Conservation (phyloP, 2,113 vertebrate species). For the Atherinomorus stipes region DNA sequence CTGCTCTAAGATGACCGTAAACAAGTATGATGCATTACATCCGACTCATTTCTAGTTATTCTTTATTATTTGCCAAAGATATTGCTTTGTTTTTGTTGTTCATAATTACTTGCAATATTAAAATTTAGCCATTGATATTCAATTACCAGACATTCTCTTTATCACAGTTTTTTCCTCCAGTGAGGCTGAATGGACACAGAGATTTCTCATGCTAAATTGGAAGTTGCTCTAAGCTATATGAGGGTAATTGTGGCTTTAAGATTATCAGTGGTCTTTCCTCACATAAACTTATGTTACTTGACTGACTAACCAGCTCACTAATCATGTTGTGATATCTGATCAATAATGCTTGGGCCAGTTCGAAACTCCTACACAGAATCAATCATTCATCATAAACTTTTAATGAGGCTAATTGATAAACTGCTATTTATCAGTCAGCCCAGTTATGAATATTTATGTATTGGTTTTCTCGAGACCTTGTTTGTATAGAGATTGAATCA, state of each 20-base stretch:
- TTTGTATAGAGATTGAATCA: slow-evolving; percentile 1
- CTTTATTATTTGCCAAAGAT: background rate
- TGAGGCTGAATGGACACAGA: background rate
- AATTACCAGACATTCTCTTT: background rate
- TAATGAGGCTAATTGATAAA: slow-evolving; percentile 32
- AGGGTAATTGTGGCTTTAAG: background rate
- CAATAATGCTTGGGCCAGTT: slow-evolving; percentile 46
- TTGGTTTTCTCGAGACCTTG: background rate
- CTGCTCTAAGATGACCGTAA: background rate
- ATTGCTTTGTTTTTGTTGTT: background rate
- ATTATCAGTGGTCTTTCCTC: slow-evolving; percentile 13
- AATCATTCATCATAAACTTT: slow-evolving; percentile 57
- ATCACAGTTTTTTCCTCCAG: background rate
- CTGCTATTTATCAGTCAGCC: slow-evolving; percentile 19
- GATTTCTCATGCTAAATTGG: background rate
- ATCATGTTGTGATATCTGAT: slow-evolving; percentile 37
- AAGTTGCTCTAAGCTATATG: background rate
- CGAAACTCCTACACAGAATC: slow-evolving; percentile 33
- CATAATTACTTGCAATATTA: background rate
- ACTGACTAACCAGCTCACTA: slow-evolving; percentile 29
- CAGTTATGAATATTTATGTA: slow-evolving; percentile 15
- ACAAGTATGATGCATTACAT: background rate
- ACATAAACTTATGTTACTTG: slow-evolving; percentile 13
- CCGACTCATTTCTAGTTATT: background rate
- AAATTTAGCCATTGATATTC: background rate